Base-by-base conservation (phyloP, 53 echinoderm and acorn worm genomes). In the Pentamera pediparva region DNA sequence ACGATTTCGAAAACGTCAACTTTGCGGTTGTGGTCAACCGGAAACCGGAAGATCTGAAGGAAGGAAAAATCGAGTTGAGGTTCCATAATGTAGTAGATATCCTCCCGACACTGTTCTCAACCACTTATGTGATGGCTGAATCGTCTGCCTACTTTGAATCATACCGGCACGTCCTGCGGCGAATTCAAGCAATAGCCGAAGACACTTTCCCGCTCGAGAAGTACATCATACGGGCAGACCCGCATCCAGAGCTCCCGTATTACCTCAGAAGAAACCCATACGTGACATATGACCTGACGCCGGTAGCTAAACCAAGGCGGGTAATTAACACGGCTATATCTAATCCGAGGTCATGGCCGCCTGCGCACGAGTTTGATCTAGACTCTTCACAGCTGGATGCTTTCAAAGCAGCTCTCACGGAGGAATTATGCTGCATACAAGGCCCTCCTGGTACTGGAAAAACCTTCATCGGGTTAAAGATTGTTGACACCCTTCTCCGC, bases 401-500 rank as follows among this genome's bases (percentile, higher is more conserved):
- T 32, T 85, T 91, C 18, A 79, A 83, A 74, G 65, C 69, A 37
- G 96, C 96, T 6, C 78, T 96, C 6, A 96, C 96, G 20, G 81
- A 90, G 39, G 91, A 91, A 39, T 26, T 96, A 13, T 79, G 90
- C 9, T 29, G 90, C 30, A 91, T 96, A 40, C 96, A 96, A 64
- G 96, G 96, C 15, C 96, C 96, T 0, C 96, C 96, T 12, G 96
- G 90, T 32, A 96, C 96, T 0, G 91, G 96, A 18, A 96, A 96
- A 75, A 96, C 96, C 5, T 88, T 85, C 81, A 83, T 96, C 43
- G 96, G 96, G 10, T 63, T 96, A 28, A 96, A 96, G 52, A 91
- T 96, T 52, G 87, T 87, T 18, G 70, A 86, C 24, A 78, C 81
- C 29, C 86, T 96, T 27, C 74, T 96, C 3, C 74, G 45, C 32